These are phyloP conservation scores for Yponomeuta plumbellus DNA, from an alignment of 2,888 invertebrate genomes.

Conservation along the genomic window DNA sequence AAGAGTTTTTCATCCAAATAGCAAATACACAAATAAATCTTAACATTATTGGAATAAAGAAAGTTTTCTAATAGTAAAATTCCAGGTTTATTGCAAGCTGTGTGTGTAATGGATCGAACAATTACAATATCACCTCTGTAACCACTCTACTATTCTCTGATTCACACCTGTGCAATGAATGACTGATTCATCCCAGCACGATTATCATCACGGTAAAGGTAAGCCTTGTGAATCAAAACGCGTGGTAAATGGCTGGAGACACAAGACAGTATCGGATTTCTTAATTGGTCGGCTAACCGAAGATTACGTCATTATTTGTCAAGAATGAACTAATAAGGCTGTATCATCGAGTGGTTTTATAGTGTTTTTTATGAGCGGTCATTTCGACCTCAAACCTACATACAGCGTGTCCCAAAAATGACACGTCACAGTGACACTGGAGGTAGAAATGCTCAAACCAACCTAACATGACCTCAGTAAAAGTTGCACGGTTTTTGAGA, in stretches of 20 bases:
- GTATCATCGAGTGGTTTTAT: neutral
- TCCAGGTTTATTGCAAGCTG: neutral
- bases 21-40: no score
- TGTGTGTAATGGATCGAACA: neutral
- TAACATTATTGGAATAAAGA: no score
- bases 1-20: no score
- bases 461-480: no score
- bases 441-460: no score
- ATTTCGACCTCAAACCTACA: neutral
- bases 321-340: constrained; percentile 4
- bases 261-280: neutral
- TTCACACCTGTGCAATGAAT: neutral
- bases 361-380: constrained; percentile 4
- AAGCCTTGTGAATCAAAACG: neutral
- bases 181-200: neutral
- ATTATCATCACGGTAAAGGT: neutral
- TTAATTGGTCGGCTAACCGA: neutral
- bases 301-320: neutral
- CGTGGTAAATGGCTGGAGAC: neutral
- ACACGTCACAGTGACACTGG: no score
- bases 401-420: no score
- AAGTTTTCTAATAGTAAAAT: no score
- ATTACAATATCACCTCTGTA: neutral
- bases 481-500: no score
- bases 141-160: neutral